Evolutionary conservation across 2,113 vertebrate species (phyloP).

Genomic region (Athene cunicularia): DNA sequence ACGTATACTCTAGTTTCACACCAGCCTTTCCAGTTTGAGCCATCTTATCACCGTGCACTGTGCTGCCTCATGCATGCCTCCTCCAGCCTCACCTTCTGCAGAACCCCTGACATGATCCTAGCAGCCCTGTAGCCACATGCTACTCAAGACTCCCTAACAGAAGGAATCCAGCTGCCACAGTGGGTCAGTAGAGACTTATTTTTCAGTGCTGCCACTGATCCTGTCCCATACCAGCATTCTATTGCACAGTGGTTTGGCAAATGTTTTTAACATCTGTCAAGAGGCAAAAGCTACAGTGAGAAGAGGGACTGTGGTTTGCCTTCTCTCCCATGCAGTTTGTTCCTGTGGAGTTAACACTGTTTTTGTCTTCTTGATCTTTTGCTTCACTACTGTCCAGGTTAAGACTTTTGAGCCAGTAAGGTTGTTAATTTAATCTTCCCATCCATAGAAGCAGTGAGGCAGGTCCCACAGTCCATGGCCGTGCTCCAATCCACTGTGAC

Average conservation of each 20-base stretch:
- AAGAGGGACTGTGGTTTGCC: not conserved
- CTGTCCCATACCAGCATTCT: not conserved
- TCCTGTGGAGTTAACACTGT: not conserved
- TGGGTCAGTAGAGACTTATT: not conserved
- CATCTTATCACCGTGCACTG: not conserved
- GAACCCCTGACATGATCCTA: not conserved
- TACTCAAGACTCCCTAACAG: not conserved
- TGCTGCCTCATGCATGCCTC: not conserved
- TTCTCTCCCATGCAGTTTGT: slow-evolving; percentile 1
- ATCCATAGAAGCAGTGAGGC: slow-evolving; percentile 96
- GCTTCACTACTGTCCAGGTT: not conserved
- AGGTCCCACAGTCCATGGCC: slow-evolving; percentile 95
- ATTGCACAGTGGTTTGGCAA: slow-evolving; percentile 35
- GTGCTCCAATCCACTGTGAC: slow-evolving; percentile 98
- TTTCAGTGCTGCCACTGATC: not conserved
- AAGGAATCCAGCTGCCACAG: not conserved
- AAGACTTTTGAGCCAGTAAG: slow-evolving; percentile 89
- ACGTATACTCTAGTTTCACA: not conserved
- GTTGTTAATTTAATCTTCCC: slow-evolving; percentile 97
- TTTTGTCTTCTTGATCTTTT: not conserved
- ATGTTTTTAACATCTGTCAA: not conserved
- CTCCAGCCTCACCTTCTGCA: not conserved
- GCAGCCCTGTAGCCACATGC: not conserved
- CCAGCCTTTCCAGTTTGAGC: not conserved
- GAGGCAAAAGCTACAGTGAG: slow-evolving; percentile 24